These are phyloP conservation scores for cattle (Bos taurus) DNA, from an alignment of 2,113 vertebrate species.

Conservation along the genomic window ARS-UCD2.0 NC_037345.1:26180501-26181000, in stretches of 20 bases:
- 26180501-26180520: constrained; percentile 28
- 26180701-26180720: constrained; percentile 39
- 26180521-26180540: background rate
- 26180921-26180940: background rate
- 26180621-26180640: background rate
- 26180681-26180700: constrained; percentile 3
- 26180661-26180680: background rate
- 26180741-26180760: constrained; percentile 5
- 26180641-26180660: background rate
- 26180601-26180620: background rate
- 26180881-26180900: background rate
- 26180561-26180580: background rate
- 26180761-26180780: constrained; percentile 30
- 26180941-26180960: background rate
- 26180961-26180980: background rate
- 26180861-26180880: background rate
- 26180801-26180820: background rate
- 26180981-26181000: background rate
- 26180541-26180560: background rate
- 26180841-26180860: background rate
- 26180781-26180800: constrained; percentile 43
- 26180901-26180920: background rate
- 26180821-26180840: background rate
- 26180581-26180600: constrained; percentile 35
- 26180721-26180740: constrained; percentile 29